These are phyloP conservation scores for Clarias macrocephalus DNA, from an alignment of 2,113 vertebrate species.

Conservation along the genomic window DNA sequence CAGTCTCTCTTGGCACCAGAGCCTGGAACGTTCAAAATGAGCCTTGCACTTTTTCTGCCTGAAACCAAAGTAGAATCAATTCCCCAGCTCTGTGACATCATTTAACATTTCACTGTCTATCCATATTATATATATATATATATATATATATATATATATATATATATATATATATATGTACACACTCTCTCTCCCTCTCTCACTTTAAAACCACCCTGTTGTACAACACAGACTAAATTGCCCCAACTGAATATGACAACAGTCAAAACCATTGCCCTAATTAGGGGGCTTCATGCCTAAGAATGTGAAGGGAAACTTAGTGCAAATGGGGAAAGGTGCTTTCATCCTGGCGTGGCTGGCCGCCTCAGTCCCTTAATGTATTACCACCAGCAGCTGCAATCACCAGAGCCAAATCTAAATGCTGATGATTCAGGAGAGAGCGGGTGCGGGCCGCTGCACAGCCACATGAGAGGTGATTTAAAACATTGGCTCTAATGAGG, in stretches of 20 bases:
- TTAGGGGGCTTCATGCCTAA: slow-evolving; percentile 72
- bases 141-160: slow-evolving; percentile 14
- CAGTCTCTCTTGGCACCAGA: slow-evolving; percentile 41
- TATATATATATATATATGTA: background rate
- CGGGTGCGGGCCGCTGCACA: slow-evolving; percentile 65
- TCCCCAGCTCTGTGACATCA: slow-evolving; percentile 68
- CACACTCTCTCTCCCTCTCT: slow-evolving; percentile 43
- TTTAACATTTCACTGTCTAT: slow-evolving; percentile 68
- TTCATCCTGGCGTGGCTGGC: slow-evolving; percentile 68
- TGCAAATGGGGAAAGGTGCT: slow-evolving; percentile 77
- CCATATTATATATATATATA: slow-evolving; percentile 2
- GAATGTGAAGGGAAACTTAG: slow-evolving; percentile 78
- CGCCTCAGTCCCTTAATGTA: slow-evolving; percentile 80
- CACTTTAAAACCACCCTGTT: slow-evolving; percentile 69
- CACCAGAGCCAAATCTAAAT: slow-evolving; percentile 79
- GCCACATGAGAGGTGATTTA: slow-evolving; percentile 77
- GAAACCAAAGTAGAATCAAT: slow-evolving; percentile 72
- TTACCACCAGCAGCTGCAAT: slow-evolving; percentile 80
- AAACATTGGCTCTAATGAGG: slow-evolving; percentile 82
- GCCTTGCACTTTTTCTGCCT: slow-evolving; percentile 38
- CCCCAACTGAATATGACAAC: slow-evolving; percentile 74
- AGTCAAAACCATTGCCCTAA: slow-evolving; percentile 74
- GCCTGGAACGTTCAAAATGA: slow-evolving; percentile 46
- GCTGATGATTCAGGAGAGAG: slow-evolving; percentile 75
- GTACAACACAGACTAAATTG: slow-evolving; percentile 75